Conservation (phyloP, 2,797 vertebrate species). For the Phyllotis vaccarum region DNA sequence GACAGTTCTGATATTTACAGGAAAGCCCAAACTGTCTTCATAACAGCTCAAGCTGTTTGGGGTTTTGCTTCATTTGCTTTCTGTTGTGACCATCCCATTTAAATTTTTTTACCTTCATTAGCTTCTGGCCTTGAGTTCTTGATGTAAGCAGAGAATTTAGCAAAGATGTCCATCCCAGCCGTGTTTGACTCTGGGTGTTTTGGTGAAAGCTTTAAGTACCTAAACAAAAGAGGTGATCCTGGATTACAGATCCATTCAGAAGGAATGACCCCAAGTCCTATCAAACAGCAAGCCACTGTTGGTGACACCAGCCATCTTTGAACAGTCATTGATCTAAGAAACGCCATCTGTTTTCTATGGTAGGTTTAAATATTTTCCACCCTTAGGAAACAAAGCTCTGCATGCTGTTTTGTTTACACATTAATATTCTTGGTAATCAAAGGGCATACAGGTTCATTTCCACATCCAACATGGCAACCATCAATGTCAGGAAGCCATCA, state of each 20-base stretch:
- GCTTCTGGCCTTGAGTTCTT: slow-evolving; percentile 98
- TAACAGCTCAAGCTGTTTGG: background rate
- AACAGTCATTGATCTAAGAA: slow-evolving; percentile 46
- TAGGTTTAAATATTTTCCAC: background rate
- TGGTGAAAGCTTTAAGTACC: slow-evolving; percentile 95
- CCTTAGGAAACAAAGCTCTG: slow-evolving; percentile 56
- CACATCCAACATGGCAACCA: background rate
- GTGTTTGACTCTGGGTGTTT: slow-evolving; percentile 99
- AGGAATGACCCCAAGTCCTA: background rate
- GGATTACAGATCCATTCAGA: slow-evolving; percentile 41
- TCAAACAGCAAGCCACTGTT: background rate
- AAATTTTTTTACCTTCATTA: slow-evolving; percentile 94
- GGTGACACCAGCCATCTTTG: background rate
- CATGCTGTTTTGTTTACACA: background rate
- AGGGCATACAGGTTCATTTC: background rate
- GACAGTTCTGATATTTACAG: background rate
- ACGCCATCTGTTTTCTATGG: slow-evolving; percentile 29
- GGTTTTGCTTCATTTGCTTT: background rate
- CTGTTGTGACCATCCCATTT: background rate
- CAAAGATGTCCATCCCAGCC: slow-evolving; percentile 99
- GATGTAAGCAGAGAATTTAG: slow-evolving; percentile 98
- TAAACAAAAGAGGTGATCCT: slow-evolving; percentile 80
- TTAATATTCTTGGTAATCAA: slow-evolving; percentile 56
- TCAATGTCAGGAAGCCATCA: background rate
- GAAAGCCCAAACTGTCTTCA: background rate